Conservation (phyloP, 2,797 vertebrate species). For the Semotilus atromaculatus region DNA sequence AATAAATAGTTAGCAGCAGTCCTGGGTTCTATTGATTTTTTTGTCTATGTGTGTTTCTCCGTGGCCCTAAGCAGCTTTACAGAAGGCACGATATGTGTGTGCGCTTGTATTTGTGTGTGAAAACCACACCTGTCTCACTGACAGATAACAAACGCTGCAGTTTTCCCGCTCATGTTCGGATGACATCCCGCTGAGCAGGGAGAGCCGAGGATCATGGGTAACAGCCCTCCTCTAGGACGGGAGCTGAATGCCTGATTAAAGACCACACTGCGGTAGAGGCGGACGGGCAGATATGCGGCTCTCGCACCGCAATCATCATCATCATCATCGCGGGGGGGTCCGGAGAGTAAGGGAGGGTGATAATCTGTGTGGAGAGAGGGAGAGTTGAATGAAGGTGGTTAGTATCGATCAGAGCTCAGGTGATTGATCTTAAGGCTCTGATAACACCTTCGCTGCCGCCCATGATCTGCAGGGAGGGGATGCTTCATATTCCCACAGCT, state of each 20-base stretch:
- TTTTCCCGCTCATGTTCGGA: conserved; percentile 75
- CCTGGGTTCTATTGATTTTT: conserved; percentile 77
- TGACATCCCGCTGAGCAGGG: conserved; percentile 59
- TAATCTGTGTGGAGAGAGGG: conserved; percentile 64
- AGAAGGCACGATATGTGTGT: conserved; percentile 46
- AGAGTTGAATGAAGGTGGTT: conserved; percentile 73
- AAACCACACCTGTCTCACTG: conserved; percentile 78
- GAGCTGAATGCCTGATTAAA: conserved; percentile 48
- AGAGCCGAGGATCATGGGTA: conserved; percentile 52
- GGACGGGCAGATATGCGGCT: conserved; percentile 10
- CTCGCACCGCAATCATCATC: conserved; percentile 29
- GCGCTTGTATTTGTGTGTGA: conserved; percentile 66
- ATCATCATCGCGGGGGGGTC: conserved; percentile 6
- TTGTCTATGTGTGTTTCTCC: conserved; percentile 78
- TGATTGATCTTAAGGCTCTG: conserved; percentile 53
- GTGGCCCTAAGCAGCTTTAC: conserved; percentile 67
- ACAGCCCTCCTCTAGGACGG: conserved; percentile 21
- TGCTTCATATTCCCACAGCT: conserved; percentile 38
- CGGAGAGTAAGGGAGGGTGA: conserved; percentile 42
- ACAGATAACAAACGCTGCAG: conserved; percentile 80
- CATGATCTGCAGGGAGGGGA: conserved; percentile 39
- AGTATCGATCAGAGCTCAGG: conserved; percentile 69
- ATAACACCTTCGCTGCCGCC: conserved; percentile 40
- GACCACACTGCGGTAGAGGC: conserved; percentile 26
- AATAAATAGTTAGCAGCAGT: conserved; percentile 77